phyloP scores from a whole-genome alignment of 2,113 vertebrate genomes.

The Falco punctatus region DNA sequence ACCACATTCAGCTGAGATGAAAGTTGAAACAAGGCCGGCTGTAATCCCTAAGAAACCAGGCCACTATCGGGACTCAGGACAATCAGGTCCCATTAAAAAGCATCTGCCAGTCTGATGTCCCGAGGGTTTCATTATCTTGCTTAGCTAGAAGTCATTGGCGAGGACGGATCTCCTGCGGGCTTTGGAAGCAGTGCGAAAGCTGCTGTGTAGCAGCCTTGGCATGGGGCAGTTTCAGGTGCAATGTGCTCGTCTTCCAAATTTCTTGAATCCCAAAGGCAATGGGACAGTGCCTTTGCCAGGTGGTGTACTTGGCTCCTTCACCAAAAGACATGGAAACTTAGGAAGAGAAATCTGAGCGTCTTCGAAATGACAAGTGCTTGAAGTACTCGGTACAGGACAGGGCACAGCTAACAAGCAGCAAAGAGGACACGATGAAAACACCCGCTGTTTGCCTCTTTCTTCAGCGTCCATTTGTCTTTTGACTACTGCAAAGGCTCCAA shows the following conservation, averaged over 20 bases:
- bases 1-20: background rate
- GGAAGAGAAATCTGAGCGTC: background rate
- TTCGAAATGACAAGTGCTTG: background rate
- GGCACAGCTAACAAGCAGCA: background rate
- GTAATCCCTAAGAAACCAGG: constrained; percentile 50
- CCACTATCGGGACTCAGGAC: constrained; percentile 23
- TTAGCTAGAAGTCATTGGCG: background rate
- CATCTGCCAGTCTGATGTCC: constrained; percentile 1
- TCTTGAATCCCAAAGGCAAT: background rate
- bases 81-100: constrained; percentile 33
- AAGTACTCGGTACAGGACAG: background rate
- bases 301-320: background rate
- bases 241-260: background rate
- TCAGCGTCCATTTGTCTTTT: background rate
- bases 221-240: background rate
- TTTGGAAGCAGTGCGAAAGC: background rate
- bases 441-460: background rate
- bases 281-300: background rate
- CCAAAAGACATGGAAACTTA: background rate
- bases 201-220: rapidly evolving
- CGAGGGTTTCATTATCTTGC: background rate
- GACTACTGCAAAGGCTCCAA: background rate
- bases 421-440: background rate
- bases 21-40: constrained; percentile 35
- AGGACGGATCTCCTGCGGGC: background rate